A percentile compares a stretch with the other conserved stretches of the same genome.
Evolutionary conservation across 2,797 vertebrate genomes (phyloP).

Genomic region (Mus spretus): DNA sequence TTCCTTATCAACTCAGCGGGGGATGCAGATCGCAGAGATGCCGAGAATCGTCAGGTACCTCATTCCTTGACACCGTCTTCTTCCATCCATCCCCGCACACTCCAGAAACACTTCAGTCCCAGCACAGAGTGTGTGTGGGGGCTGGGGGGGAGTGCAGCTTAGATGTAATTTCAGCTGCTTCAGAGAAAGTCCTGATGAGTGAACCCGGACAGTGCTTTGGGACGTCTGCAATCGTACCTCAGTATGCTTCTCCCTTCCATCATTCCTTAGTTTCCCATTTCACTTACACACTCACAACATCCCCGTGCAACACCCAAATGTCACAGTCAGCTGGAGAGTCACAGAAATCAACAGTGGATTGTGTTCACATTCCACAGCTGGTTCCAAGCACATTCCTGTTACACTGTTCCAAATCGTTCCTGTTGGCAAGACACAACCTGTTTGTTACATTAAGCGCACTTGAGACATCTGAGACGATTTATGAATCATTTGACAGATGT

Average conservation of each 20-base stretch:
- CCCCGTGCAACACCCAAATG: not conserved
- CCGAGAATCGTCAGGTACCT: slow-evolving; percentile 87
- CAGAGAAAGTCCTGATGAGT: slow-evolving; percentile 86
- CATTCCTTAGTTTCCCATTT: slow-evolving; percentile 27
- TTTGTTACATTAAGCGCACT: slow-evolving; percentile 67
- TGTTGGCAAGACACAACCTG: slow-evolving; percentile 47
- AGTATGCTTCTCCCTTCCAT: not conserved
- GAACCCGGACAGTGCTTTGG: slow-evolving; percentile 1
- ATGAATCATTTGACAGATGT: slow-evolving; percentile 81
- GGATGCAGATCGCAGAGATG: slow-evolving; percentile 86
- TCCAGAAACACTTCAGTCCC: slow-evolving; percentile 86
- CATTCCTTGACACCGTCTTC: slow-evolving; percentile 87
- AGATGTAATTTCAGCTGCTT: slow-evolving; percentile 87
- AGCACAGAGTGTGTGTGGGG: slow-evolving; percentile 83
- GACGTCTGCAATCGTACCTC: not conserved
- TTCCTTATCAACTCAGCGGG: slow-evolving; percentile 89
- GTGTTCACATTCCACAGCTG: slow-evolving; percentile 47
- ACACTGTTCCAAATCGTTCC: not conserved
- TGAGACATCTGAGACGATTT: slow-evolving; percentile 1
- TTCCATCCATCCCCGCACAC: slow-evolving; percentile 85
- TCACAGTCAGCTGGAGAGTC: not conserved
- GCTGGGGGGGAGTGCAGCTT: slow-evolving; percentile 84
- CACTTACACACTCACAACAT: not conserved
- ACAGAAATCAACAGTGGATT: not conserved
- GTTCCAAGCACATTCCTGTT: slow-evolving; percentile 39